These are phyloP conservation scores for Drosophila nebulosa DNA, from an alignment of 1,140 invertebrate species.

Conservation along the genomic window DNA sequence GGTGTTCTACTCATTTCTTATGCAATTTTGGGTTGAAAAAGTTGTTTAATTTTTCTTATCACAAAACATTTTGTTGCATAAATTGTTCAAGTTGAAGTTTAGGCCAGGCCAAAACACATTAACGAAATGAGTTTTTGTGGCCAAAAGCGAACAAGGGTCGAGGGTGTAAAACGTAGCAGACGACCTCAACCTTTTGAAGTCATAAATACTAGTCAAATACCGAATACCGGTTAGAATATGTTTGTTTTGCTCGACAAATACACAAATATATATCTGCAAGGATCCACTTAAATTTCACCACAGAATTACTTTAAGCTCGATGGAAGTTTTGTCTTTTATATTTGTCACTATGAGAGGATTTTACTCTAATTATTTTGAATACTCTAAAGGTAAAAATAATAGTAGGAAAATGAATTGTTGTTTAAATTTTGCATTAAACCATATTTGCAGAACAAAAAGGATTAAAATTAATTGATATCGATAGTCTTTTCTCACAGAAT, in stretches of 20 bases:
- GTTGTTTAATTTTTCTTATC: not conserved
- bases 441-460: too few relatives aligned
- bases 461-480: too few relatives aligned
- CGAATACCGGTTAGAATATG: not conserved
- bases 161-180: not conserved
- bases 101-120: not conserved
- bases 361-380: too few relatives aligned
- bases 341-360: too few relatives aligned
- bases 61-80: slow-evolving; percentile 1
- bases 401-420: too few relatives aligned
- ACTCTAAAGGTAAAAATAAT: too few relatives aligned
- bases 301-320: not conserved
- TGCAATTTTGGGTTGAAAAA: not conserved
- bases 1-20: not conserved
- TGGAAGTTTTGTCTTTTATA: not conserved
- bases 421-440: too few relatives aligned
- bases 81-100: slow-evolving; percentile 2
- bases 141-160: not conserved
- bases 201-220: not conserved
- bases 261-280: not conserved
- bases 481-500: too few relatives aligned
- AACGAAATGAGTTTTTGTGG: slow-evolving; percentile 10
- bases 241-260: not conserved
- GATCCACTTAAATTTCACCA: not conserved
- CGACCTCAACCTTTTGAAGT: not conserved